Evolutionary conservation across 2,113 vertebrate genomes (phyloP).

Genomic region (Alethe diademata): DNA sequence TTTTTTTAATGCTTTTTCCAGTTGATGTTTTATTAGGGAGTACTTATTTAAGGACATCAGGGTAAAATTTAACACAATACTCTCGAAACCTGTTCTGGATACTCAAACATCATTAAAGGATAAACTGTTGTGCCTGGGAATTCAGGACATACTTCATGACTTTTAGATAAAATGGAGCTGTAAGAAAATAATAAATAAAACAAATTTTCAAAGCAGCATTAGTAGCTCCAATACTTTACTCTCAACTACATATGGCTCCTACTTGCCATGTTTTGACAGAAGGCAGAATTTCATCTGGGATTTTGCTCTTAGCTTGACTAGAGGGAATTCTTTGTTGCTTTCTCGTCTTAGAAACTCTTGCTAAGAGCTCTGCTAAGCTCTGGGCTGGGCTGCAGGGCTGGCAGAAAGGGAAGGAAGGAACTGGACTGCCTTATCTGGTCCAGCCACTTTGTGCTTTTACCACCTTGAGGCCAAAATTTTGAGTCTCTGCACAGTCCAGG

Average conservation of each 20-base stretch:
- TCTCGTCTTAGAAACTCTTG: not conserved
- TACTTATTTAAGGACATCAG: not conserved
- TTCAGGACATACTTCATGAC: not conserved
- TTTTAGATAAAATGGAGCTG: not conserved
- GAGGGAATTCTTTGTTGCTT: not conserved
- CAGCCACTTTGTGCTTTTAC: not conserved
- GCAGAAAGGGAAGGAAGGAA: conserved; percentile 20
- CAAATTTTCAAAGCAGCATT: not conserved
- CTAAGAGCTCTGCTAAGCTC: not conserved
- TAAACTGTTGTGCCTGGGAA: not conserved
- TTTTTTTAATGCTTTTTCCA: not conserved
- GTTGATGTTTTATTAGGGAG: not conserved
- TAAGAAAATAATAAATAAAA: not conserved
- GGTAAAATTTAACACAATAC: not conserved
- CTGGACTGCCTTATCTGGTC: conserved; percentile 29
- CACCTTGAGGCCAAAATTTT: not conserved
- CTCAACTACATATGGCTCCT: not conserved
- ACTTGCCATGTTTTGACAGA: not conserved
- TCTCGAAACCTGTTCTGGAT: not conserved
- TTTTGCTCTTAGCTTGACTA: not conserved
- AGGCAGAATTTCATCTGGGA: not conserved
- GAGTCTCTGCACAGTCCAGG: not conserved
- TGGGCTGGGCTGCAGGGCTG: not conserved
- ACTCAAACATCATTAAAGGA: not conserved
- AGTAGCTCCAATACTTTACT: not conserved